These are phyloP conservation scores for Caenorhabditis sulstoni DNA, from an alignment of 2,888 invertebrate species.

Conservation along the genomic window DNA sequence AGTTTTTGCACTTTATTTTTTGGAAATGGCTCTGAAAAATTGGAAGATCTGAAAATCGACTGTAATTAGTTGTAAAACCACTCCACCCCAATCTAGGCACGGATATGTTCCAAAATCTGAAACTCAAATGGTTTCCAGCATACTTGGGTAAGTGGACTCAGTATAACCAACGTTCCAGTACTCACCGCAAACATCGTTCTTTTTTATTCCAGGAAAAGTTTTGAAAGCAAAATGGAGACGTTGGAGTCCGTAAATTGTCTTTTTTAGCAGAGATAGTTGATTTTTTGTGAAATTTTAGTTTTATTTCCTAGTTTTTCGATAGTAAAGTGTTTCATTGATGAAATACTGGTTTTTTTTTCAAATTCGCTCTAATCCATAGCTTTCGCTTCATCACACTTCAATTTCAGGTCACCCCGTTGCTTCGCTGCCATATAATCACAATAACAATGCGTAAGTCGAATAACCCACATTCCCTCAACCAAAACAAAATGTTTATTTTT, in stretches of 20 bases:
- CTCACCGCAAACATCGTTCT: not conserved
- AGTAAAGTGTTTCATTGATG: too few relatives aligned
- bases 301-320: too few relatives aligned
- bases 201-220: conserved; percentile 39
- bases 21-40: not conserved
- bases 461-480: conserved; percentile 3
- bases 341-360: too few relatives aligned
- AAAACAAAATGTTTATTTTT: not conserved
- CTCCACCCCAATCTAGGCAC: conserved; percentile 27
- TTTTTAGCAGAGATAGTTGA: too few relatives aligned
- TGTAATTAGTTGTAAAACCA: conserved; percentile 8
- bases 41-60: too few relatives aligned
- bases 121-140: conserved; percentile 55
- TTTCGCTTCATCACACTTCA: conserved; percentile 38
- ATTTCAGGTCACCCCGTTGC: conserved; percentile 57
- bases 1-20: not conserved
- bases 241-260: conserved; percentile 20
- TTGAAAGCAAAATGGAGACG: conserved; percentile 39
- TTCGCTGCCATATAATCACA: conserved; percentile 57
- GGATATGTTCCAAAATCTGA: conserved; percentile 44
- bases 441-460: conserved; percentile 60
- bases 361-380: conserved; percentile 25
- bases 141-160: conserved; percentile 43
- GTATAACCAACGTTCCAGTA: not conserved
- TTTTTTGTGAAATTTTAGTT: too few relatives aligned